Conservation (phyloP, 2,797 vertebrate species). For the Cynodonichthys magdalenae region DNA sequence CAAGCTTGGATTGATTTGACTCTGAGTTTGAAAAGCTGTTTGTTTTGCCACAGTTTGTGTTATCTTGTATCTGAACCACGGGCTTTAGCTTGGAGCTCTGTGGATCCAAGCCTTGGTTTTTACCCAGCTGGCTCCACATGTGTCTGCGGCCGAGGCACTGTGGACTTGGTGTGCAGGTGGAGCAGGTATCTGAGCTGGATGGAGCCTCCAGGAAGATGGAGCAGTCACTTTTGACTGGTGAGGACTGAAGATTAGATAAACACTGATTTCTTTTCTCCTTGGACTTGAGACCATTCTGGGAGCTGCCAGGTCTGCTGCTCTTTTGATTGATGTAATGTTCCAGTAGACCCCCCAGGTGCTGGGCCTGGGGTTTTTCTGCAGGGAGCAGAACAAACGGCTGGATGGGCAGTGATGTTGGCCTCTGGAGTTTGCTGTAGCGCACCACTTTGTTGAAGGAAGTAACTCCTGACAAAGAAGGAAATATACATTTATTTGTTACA, state of each 20-base stretch:
- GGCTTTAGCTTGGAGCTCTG: conserved; percentile 21
- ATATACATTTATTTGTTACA: not conserved
- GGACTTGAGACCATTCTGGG: conserved; percentile 46
- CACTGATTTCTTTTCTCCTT: conserved; percentile 63
- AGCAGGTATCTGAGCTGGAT: conserved; percentile 86
- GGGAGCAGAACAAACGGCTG: conserved; percentile 93
- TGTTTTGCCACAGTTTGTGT: conserved; percentile 25
- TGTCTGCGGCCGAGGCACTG: conserved; percentile 42
- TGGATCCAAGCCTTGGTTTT: conserved; percentile 24
- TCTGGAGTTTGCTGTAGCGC: conserved; percentile 91
- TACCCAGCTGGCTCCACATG: conserved; percentile 53
- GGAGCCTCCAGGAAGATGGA: conserved; percentile 83
- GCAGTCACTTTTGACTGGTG: conserved; percentile 83
- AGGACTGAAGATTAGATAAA: conserved; percentile 80
- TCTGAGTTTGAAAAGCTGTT: conserved; percentile 23
- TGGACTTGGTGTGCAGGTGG: conserved; percentile 85
- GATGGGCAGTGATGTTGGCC: conserved; percentile 94
- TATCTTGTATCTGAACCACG: conserved; percentile 21
- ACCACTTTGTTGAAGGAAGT: conserved; percentile 77
- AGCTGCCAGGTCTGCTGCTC: conserved; percentile 71
- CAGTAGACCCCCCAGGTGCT: conserved; percentile 85
- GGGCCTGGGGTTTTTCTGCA: conserved; percentile 72
- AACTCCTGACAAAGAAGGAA: conserved; percentile 49
- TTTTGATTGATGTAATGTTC: conserved; percentile 88
- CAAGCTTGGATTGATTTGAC: conserved; percentile 33